A percentile compares a stretch with the other conserved stretches of the same genome.
phyloP scores from a whole-genome alignment of 2,888 invertebrate species.

The Tanypteryx hageni region DNA sequence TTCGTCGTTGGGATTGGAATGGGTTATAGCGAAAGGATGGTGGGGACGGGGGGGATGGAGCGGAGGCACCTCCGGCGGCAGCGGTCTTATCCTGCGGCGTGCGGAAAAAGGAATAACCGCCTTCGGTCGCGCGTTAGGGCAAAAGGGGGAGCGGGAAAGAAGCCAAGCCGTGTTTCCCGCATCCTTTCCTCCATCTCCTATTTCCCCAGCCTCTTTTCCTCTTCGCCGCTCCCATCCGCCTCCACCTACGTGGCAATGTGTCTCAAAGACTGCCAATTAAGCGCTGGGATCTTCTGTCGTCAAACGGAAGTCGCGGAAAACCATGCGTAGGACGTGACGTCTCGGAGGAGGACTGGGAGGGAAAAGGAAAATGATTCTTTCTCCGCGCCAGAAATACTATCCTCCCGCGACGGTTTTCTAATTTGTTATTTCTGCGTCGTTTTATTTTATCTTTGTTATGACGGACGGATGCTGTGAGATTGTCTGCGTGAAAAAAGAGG shows the following conservation, averaged over 20 bases:
- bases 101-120: background rate
- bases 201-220: background rate
- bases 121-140: background rate
- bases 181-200: background rate
- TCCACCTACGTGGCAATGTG: background rate
- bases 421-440: too few species aligned
- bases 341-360: too few species aligned
- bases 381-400: too few species aligned
- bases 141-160: background rate
- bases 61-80: background rate
- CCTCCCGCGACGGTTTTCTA: too few species aligned
- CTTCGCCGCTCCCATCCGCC: background rate
- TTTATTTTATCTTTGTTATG: too few species aligned
- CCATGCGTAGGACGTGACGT: too few species aligned
- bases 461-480: too few species aligned
- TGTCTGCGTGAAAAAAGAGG: too few species aligned
- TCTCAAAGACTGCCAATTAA: conserved; percentile 11
- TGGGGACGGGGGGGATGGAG: background rate
- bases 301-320: background rate
- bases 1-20: too few species aligned
- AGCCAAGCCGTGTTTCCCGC: background rate
- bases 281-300: background rate
- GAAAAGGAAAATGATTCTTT: too few species aligned
- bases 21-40: background rate
- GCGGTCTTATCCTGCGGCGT: background rate